These are phyloP conservation scores for Papilio protenor DNA, from an alignment of 2,888 invertebrate species.

Conservation along the genomic window DNA sequence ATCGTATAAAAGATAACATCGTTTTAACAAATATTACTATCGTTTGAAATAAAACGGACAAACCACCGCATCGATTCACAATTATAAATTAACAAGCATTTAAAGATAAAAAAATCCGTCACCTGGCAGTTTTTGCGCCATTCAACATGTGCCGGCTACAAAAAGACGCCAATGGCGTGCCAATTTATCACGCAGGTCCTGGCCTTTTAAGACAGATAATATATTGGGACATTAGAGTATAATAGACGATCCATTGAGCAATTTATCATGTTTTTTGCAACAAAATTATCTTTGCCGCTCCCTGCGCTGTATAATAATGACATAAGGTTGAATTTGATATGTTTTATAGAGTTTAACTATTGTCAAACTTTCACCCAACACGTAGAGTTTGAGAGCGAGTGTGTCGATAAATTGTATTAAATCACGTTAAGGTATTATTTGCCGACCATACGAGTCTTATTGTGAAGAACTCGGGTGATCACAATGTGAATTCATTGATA, in stretches of 20 bases:
- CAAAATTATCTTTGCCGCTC: slow-evolving; percentile 45
- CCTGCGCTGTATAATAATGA: slow-evolving; percentile 32
- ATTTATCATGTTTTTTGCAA: slow-evolving; percentile 74
- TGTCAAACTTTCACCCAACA: slow-evolving; percentile 51
- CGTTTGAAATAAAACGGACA: slow-evolving; percentile 55
- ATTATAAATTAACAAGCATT: slow-evolving; percentile 61
- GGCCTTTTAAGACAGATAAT: slow-evolving; percentile 76
- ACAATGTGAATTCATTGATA: slow-evolving; percentile 59
- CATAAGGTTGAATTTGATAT: slow-evolving; percentile 45
- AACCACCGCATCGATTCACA: slow-evolving; percentile 48
- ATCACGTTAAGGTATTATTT: slow-evolving; percentile 60
- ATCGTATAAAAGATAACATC: background rate
- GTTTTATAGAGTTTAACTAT: slow-evolving; percentile 21
- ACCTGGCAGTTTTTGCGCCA: slow-evolving; percentile 66
- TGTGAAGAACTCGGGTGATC: slow-evolving; percentile 52
- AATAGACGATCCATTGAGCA: slow-evolving; percentile 75
- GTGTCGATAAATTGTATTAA: slow-evolving; percentile 68
- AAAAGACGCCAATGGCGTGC: slow-evolving; percentile 62
- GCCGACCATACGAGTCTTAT: slow-evolving; percentile 58
- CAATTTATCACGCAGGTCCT: slow-evolving; percentile 75
- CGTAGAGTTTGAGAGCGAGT: slow-evolving; percentile 53
- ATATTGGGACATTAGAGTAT: slow-evolving; percentile 80
- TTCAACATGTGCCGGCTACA: slow-evolving; percentile 55
- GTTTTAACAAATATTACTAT: slow-evolving; percentile 47
- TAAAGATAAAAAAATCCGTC: slow-evolving; percentile 53